Conservation (phyloP, 2,113 vertebrate species). For the Caretta caretta region DNA sequence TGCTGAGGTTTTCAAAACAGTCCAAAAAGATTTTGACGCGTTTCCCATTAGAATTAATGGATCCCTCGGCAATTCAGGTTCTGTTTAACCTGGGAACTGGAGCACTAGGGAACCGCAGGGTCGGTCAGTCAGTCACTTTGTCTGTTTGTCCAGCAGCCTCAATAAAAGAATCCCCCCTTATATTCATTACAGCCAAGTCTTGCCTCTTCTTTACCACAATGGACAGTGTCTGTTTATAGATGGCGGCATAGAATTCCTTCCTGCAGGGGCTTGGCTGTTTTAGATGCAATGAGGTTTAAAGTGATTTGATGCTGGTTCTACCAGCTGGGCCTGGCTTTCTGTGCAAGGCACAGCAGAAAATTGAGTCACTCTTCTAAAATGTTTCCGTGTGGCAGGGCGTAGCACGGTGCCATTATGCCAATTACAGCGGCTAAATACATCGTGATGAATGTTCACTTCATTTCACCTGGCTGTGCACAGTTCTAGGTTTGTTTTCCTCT, state of each 20-base stretch:
- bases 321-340: rapidly evolving
- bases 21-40: neutral
- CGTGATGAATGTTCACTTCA: rapidly evolving
- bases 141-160: neutral
- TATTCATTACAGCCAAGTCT: neutral
- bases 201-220: rapidly evolving
- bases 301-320: neutral
- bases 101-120: rapidly evolving
- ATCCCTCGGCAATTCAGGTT: rapidly evolving
- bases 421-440: neutral
- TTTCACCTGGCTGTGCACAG: rapidly evolving
- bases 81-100: neutral
- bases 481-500: neutral
- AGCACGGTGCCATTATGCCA: rapidly evolving
- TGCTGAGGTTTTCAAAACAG: neutral
- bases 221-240: rapidly evolving
- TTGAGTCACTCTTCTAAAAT: rapidly evolving
- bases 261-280: rapidly evolving
- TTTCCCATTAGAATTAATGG: rapidly evolving
- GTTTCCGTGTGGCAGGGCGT: rapidly evolving
- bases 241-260: neutral
- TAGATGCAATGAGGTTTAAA: neutral
- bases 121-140: neutral
- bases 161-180: rapidly evolving
- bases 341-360: neutral